Evolutionary conservation across 2,113 vertebrate species (phyloP).

Genomic region (Cyprinus carpio): DNA sequence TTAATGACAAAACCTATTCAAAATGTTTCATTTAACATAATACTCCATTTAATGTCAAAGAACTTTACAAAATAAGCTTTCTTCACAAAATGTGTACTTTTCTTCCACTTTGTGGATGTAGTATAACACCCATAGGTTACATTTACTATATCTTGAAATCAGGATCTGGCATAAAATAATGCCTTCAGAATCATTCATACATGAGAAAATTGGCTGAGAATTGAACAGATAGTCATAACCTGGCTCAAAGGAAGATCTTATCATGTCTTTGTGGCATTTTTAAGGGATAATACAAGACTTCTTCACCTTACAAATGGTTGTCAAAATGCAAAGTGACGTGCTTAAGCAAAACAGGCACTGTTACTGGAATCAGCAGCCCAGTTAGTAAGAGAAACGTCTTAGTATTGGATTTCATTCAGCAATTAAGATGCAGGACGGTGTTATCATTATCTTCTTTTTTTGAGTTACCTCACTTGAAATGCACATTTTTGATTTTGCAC

Average conservation of each 20-base stretch:
- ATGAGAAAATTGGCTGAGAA: background rate
- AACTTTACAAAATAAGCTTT: background rate
- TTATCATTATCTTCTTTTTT: constrained; percentile 17
- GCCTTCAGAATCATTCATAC: too few relatives aligned
- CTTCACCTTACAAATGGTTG: background rate
- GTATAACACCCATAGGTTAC: background rate
- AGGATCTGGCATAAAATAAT: too few relatives aligned
- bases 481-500: constrained; percentile 20
- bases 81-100: background rate
- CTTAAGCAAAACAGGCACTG: too few relatives aligned
- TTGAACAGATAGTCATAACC: background rate
- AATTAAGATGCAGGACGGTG: background rate
- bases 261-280: background rate
- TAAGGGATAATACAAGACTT: background rate
- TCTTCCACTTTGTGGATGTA: background rate
- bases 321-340: background rate
- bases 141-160: too few relatives aligned
- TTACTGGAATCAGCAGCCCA: background rate
- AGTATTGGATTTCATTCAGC: background rate
- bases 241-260: background rate
- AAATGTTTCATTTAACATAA: background rate
- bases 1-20: background rate
- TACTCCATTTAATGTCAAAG: background rate
- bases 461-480: constrained; percentile 8
- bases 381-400: background rate